Conservation (phyloP, 1,140 invertebrate genomes). For the Zaprionus davidi region DNA sequence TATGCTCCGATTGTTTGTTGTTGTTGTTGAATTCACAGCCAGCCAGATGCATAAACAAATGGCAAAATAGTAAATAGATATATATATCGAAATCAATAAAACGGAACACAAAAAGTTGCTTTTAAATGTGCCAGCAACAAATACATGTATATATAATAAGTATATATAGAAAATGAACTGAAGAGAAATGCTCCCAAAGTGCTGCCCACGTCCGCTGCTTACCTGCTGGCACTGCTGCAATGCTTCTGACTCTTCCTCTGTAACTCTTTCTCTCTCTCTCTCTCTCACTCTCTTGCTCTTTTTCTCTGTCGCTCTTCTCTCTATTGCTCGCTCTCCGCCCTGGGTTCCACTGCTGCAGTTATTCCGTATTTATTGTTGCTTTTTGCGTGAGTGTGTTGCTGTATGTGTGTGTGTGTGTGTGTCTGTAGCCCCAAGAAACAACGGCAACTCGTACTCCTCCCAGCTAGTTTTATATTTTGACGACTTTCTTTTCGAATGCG, state of each 20-base stretch:
- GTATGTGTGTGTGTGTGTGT: slow-evolving; percentile 36
- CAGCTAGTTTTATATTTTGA: slow-evolving; percentile 75
- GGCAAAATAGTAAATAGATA: slow-evolving; percentile 10
- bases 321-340: slow-evolving; percentile 42
- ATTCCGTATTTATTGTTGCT: slow-evolving; percentile 50
- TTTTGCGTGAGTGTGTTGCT: slow-evolving; percentile 37
- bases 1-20: slow-evolving; percentile 29
- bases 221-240: slow-evolving; percentile 68
- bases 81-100: slow-evolving; percentile 39
- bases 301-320: slow-evolving; percentile 46
- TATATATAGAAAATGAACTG: slow-evolving; percentile 28
- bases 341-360: slow-evolving; percentile 58
- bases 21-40: slow-evolving; percentile 24
- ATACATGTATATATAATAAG: slow-evolving; percentile 20
- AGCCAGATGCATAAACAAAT: slow-evolving; percentile 38
- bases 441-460: slow-evolving; percentile 55
- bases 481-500: slow-evolving; percentile 73
- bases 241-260: slow-evolving; percentile 54
- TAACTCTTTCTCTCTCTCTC: slow-evolving; percentile 44
- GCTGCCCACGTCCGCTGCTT: slow-evolving; percentile 66
- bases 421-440: slow-evolving; percentile 42
- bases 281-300: slow-evolving; percentile 34
- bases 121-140: slow-evolving; percentile 37
- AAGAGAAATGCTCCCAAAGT: slow-evolving; percentile 44
- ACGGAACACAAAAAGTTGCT: slow-evolving; percentile 31